Percentiles rank a stretch among this genome's conserved stretches.
These are phyloP conservation scores for Lagria hirta DNA, from an alignment of 2,888 invertebrate genomes.

Conservation along the genomic window DNA sequence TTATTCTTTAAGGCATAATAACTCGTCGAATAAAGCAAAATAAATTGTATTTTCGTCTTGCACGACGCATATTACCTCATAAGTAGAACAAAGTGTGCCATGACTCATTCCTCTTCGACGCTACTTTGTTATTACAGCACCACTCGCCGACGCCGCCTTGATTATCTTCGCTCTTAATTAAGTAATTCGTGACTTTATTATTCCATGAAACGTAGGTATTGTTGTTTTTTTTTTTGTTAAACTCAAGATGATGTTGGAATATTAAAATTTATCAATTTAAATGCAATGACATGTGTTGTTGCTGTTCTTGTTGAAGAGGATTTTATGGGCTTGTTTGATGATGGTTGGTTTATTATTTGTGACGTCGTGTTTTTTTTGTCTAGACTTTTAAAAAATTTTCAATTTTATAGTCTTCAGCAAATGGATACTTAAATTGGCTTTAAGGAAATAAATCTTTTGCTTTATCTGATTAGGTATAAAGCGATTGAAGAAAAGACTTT, in stretches of 20 bases:
- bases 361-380: slow-evolving; percentile 15
- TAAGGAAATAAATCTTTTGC: too few species aligned
- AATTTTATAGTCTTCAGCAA: too few species aligned
- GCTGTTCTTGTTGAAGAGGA: slow-evolving; percentile 12
- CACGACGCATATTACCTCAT: slow-evolving; percentile 22
- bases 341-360: slow-evolving; percentile 12
- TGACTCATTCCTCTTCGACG: slow-evolving; percentile 17
- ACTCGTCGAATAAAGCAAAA: too few species aligned
- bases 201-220: too few species aligned
- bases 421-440: too few species aligned
- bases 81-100: slow-evolving; percentile 6
- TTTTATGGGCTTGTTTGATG: slow-evolving; percentile 18
- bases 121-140: slow-evolving; percentile 20
- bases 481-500: too few species aligned
- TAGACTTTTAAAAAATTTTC: too few species aligned
- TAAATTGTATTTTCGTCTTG: slow-evolving; percentile 22
- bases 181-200: slow-evolving; percentile 19
- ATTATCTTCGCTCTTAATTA: slow-evolving; percentile 23
- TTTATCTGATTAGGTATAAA: too few species aligned
- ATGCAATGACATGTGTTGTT: slow-evolving; percentile 17
- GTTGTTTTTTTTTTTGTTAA: slow-evolving; percentile 3
- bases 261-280: slow-evolving; percentile 20
- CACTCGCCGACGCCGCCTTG: slow-evolving; percentile 16
- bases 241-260: too few species aligned
- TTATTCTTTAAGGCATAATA: too few species aligned